These are phyloP conservation scores for Siniperca chuatsi DNA, from an alignment of 2,113 vertebrate species.

Conservation along the genomic window DNA sequence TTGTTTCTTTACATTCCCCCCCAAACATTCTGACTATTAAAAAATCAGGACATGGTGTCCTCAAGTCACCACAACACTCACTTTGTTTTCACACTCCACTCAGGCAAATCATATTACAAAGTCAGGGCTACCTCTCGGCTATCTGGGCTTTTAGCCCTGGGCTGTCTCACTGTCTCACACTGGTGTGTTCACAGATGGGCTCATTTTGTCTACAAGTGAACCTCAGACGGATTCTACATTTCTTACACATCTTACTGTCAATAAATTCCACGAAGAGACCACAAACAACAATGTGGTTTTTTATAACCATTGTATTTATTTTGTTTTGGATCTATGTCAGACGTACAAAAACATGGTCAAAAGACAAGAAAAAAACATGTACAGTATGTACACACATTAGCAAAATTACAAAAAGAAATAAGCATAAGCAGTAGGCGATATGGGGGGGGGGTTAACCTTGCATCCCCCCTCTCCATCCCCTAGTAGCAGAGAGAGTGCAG, in stretches of 20 bases:
- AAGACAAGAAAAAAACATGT: not conserved
- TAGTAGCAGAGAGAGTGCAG: too few relatives aligned
- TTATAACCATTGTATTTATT: not conserved
- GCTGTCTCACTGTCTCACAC: not conserved
- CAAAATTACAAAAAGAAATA: too few relatives aligned
- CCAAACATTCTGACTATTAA: not conserved
- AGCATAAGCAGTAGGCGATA: too few relatives aligned
- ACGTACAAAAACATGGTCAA: not conserved
- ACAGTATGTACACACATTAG: not conserved
- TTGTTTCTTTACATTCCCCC: not conserved
- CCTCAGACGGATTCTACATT: not conserved
- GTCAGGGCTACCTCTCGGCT: not conserved
- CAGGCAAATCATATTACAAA: not conserved
- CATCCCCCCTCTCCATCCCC: too few relatives aligned
- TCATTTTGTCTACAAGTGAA: not conserved
- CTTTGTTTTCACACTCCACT: slow-evolving; percentile 7
- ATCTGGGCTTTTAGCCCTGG: slow-evolving; percentile 7
- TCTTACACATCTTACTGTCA: not conserved
- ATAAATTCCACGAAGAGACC: not conserved
- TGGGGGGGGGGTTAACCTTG: too few relatives aligned
- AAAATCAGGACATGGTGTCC: slow-evolving; percentile 13
- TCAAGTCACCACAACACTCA: slow-evolving; percentile 13
- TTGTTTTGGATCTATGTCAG: not conserved
- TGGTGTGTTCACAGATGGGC: not conserved
- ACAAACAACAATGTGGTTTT: not conserved